These are phyloP conservation scores for Caenorhabditis japonica DNA, from an alignment of 2,888 invertebrate species.

Conservation along the genomic window DNA sequence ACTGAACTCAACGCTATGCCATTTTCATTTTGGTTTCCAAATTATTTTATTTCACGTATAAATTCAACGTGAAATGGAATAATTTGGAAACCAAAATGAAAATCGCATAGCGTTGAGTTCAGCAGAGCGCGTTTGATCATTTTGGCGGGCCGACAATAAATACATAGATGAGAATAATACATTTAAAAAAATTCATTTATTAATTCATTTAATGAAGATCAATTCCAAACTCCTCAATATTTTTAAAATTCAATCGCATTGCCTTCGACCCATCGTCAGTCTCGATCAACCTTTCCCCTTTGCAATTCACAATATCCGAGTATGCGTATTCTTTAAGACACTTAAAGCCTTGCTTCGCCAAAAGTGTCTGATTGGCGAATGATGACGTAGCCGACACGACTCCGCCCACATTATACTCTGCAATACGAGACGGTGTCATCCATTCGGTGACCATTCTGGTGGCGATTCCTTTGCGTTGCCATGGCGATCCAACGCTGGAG, in stretches of 20 bases:
- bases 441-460: constrained; percentile 10
- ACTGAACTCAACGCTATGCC: too few relatives aligned
- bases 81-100: too few relatives aligned
- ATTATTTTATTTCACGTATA: too few relatives aligned
- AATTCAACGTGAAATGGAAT: too few relatives aligned
- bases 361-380: constrained; percentile 27
- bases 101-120: too few relatives aligned
- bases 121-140: too few relatives aligned
- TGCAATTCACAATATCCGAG: neutral
- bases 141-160: too few relatives aligned
- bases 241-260: constrained; percentile 36
- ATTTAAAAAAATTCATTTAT: too few relatives aligned
- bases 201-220: too few relatives aligned
- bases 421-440: neutral
- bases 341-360: constrained; percentile 37
- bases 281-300: neutral
- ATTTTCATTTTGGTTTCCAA: too few relatives aligned
- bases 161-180: too few relatives aligned
- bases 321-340: constrained; percentile 30
- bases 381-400: constrained; percentile 43
- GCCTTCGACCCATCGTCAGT: constrained; percentile 36
- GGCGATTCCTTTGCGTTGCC: constrained; percentile 45
- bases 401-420: constrained; percentile 14
- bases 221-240: constrained; percentile 2
- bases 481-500: constrained; percentile 31